phyloP scores from a whole-genome alignment of 2,888 invertebrate genomes.

The Neoitamus cyanurus region DNA sequence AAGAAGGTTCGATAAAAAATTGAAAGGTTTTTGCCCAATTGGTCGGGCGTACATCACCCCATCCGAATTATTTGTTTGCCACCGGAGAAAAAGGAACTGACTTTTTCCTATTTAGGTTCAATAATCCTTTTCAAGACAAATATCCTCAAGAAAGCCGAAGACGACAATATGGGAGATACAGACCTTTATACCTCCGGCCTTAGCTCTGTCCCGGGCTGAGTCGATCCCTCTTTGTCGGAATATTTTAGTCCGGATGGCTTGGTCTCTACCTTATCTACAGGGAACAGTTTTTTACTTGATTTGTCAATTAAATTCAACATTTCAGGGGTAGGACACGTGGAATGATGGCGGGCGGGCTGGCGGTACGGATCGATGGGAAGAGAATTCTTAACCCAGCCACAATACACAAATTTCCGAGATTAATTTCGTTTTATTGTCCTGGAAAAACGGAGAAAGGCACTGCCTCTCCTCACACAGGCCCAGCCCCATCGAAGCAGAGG shows the following conservation, averaged over 20 bases:
- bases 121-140: conserved; percentile 21
- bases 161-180: background rate
- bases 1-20: background rate
- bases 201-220: background rate
- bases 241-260: conserved; percentile 29
- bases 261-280: conserved; percentile 15
- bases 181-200: background rate
- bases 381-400: background rate
- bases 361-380: background rate
- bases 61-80: background rate
- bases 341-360: background rate
- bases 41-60: background rate
- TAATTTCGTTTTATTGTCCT: background rate
- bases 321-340: background rate
- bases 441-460: background rate
- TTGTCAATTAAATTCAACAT: conserved; percentile 23
- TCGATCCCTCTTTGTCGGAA: conserved; percentile 6
- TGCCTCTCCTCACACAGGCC: background rate
- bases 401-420: conserved; percentile 18
- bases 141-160: background rate
- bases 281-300: conserved; percentile 24
- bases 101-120: background rate
- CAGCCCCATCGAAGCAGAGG: background rate
- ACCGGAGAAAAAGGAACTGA: background rate
- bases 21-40: background rate